These are phyloP conservation scores for Arrhamphus sclerolepis DNA, from an alignment of 2,797 vertebrate species.

Conservation along the genomic window DNA sequence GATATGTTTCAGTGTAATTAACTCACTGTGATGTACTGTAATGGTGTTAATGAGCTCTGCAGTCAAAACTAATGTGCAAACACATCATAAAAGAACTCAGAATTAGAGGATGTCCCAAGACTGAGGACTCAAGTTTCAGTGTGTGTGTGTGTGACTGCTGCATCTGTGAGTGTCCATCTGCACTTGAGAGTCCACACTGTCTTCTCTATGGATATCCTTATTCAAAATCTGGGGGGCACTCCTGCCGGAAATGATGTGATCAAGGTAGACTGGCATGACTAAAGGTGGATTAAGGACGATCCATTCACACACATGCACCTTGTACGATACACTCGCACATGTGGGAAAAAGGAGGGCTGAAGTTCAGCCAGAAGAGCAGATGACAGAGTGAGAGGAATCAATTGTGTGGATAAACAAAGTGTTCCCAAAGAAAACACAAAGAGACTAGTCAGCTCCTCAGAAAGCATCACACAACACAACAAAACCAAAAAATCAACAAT, in stretches of 20 bases:
- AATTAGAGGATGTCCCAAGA: constrained; percentile 19
- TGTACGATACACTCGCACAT: no score
- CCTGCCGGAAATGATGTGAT: constrained; percentile 21
- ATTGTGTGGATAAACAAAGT: no score
- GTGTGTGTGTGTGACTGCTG: constrained; percentile 26
- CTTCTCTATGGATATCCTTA: constrained; percentile 41
- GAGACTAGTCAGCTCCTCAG: no score
- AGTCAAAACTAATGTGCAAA: constrained; percentile 31
- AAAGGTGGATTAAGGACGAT: constrained; percentile 9
- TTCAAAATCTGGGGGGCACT: constrained; percentile 27
- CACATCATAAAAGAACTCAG: constrained; percentile 50
- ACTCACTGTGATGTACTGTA: constrained; percentile 13
- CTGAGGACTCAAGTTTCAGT: constrained; percentile 45
- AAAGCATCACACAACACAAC: no score
- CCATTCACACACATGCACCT: no score
- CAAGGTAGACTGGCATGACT: constrained; percentile 7
- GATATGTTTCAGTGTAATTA: constrained; percentile 32
- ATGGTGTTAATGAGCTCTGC: constrained; percentile 39
- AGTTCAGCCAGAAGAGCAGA: constrained; percentile 17
- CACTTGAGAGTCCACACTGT: constrained; percentile 14
- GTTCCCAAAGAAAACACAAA: no score
- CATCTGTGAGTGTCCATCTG: constrained; percentile 28
- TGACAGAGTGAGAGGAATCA: background rate
- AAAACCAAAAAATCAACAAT: no score
- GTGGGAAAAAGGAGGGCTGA: background rate